Base-by-base conservation (phyloP, 2,113 vertebrate genomes). In the Pomatostomus ruficeps region DNA sequence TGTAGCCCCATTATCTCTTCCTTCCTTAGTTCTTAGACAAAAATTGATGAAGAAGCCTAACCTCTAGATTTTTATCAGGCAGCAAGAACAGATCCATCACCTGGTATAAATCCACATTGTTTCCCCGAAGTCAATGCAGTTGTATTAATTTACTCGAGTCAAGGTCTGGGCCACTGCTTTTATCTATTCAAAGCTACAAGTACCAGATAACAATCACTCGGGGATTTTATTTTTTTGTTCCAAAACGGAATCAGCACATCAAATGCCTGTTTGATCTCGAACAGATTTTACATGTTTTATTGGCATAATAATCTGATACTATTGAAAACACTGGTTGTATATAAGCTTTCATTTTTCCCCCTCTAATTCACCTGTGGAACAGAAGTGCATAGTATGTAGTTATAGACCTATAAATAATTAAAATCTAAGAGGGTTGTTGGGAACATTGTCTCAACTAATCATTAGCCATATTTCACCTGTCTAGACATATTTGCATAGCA, bases 11-110 rank as follows among this genome's bases (percentile, higher is more conserved):
- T 88, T 96, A 94, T 80, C 88, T 90, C 81, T 66, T 55, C 43
- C 42, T 85, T 78, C 83, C 82, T 77, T 61, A 85, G 85, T 68
- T 80, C 82, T 88, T 84, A 26, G 23, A 74, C 61, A 85, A 95
- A 93, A 96, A 94, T 33, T 90, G 91, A 96, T 95, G 88, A 95
- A 88, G 71, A 73, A 88, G 72, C 51, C 71, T 93, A 95, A 94
- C 82, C 72, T 86, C 85, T 57, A 88, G 85, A 96, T 95, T 95
- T 96, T 95, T 92, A 85, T 94, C 91, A 91, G 92, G 72, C n/a
- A 36, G 38, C 18, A 86, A 67, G 75, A 96, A 88, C 67, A 85
- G 81, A 96, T 88, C 43, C 82, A 85, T 94, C 88, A 90, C 61
- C 58, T 61, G 52, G 24, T 85, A 71, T 81, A 91, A 93, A 94